These are phyloP conservation scores for Halictus ligatus DNA, from an alignment of 2,888 invertebrate genomes.

Conservation along the genomic window DNA sequence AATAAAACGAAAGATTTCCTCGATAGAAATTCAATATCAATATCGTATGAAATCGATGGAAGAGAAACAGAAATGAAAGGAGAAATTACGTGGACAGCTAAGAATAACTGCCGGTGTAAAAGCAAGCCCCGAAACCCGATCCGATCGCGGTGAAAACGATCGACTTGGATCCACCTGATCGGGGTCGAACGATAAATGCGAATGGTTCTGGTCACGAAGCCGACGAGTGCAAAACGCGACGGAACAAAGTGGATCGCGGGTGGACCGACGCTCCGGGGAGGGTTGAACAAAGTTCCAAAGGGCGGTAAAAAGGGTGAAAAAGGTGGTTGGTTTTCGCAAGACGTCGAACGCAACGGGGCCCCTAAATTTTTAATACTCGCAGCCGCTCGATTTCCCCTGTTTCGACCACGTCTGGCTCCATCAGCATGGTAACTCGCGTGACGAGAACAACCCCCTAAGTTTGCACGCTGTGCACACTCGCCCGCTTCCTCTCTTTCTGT, in stretches of 20 bases:
- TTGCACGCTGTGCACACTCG: neutral
- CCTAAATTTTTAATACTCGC: neutral
- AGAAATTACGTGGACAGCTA: neutral
- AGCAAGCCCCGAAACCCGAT: slow-evolving; percentile 10
- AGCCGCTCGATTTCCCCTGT: neutral
- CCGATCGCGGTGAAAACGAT: slow-evolving; percentile 12
- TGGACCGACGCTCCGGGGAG: neutral
- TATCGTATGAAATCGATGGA: neutral
- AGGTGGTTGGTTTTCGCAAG: neutral
- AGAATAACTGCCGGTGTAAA: neutral
- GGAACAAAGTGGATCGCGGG: neutral
- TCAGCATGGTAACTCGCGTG: neutral
- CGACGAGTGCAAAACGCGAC: neutral
- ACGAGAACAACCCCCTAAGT: neutral
- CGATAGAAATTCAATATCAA: neutral
- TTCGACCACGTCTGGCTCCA: neutral
- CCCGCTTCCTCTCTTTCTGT: neutral
- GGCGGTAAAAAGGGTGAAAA: neutral
- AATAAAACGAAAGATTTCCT: neutral
- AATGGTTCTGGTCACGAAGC: slow-evolving; percentile 12
- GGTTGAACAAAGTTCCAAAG: neutral
- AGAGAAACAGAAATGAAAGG: neutral
- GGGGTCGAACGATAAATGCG: slow-evolving; percentile 55
- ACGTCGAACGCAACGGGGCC: neutral
- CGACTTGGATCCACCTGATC: slow-evolving; percentile 35